Conservation (phyloP, 2,888 invertebrate genomes). For the Monoplex corrugatus region DNA sequence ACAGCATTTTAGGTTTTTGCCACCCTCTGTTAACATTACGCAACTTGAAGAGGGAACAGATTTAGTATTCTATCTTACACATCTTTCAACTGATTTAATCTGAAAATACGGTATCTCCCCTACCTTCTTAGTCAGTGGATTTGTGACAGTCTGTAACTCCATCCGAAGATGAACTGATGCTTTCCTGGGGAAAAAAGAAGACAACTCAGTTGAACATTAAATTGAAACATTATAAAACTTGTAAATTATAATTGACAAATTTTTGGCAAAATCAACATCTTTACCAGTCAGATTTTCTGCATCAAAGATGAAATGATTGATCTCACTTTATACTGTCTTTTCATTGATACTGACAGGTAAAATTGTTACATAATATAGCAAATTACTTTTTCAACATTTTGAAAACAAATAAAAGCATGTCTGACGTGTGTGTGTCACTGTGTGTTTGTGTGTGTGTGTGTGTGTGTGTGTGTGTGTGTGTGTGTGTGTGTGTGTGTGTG, state of each 20-base stretch:
- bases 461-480: neutral
- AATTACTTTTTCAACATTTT: neutral
- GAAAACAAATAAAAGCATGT: neutral
- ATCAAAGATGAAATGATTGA: no score
- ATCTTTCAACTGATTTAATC: neutral
- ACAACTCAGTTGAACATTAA: neutral
- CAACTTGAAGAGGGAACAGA: no score
- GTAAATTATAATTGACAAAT: neutral
- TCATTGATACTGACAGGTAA: neutral
- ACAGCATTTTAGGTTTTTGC: no score
- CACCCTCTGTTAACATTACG: no score
- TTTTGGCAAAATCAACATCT: no score
- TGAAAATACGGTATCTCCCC: neutral
- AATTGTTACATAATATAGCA: neutral
- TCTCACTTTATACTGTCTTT: neutral
- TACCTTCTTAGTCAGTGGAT: constrained; percentile 77
- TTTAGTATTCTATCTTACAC: neutral
- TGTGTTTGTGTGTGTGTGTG: neutral
- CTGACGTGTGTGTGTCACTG: neutral
- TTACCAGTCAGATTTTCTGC: no score
- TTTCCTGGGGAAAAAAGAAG: constrained; percentile 62
- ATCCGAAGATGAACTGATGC: constrained; percentile 68
- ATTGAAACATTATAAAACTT: neutral
- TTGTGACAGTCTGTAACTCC: constrained; percentile 71
- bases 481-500: constrained; percentile 30